phyloP scores from a whole-genome alignment of 2,797 vertebrate species.

The Peromyscus melanophrys region DNA sequence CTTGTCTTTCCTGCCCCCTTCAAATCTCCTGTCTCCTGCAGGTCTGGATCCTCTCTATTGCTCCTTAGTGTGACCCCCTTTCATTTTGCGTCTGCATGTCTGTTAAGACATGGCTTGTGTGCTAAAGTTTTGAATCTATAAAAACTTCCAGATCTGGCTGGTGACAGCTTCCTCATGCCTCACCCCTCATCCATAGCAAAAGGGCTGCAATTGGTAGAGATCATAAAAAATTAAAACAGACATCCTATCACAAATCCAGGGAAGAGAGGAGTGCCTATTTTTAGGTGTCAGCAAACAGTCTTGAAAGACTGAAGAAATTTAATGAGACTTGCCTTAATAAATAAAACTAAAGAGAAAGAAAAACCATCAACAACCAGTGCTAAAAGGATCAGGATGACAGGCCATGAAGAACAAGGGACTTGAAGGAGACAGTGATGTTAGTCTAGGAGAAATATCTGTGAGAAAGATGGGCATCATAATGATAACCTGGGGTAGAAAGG shows the following conservation, averaged over 20 bases:
- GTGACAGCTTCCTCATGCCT: neutral
- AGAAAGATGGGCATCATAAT: neutral
- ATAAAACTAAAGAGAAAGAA: neutral
- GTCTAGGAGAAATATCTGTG: neutral
- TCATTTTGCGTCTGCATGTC: too few species aligned
- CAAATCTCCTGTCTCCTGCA: too few species aligned
- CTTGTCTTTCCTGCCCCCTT: neutral
- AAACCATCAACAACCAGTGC: neutral
- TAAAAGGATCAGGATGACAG: neutral
- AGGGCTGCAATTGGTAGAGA: neutral
- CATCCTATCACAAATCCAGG: neutral
- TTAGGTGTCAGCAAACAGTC: neutral
- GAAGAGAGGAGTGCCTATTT: neutral
- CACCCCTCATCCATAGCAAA: neutral
- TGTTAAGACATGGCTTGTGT: neutral
- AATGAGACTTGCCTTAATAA: neutral
- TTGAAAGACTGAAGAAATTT: neutral
- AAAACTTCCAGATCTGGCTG: neutral
- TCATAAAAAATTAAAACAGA: conserved; percentile 20
- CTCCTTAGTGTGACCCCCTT: neutral
- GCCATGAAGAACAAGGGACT: neutral
- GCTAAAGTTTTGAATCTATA: neutral
- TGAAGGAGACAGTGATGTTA: neutral
- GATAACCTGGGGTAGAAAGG: neutral
- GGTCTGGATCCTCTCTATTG: neutral